phyloP scores from a whole-genome alignment of 2,797 vertebrate genomes.

The Orientallactaga sibirica region DNA sequence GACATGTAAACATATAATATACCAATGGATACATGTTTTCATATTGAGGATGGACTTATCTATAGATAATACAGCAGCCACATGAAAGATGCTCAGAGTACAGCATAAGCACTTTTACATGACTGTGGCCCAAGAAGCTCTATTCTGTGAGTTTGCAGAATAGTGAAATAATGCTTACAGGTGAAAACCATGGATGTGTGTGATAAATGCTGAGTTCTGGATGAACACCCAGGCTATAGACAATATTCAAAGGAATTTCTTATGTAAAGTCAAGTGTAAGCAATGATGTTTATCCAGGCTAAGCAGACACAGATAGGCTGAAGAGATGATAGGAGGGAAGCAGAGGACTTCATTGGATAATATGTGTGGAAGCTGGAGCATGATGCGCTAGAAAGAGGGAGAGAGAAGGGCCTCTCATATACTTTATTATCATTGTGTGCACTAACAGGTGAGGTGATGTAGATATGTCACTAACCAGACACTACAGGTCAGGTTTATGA shows the following conservation, averaged over 20 bases:
- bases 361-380: neutral
- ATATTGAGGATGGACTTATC: neutral
- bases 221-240: neutral
- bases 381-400: neutral
- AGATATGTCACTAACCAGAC: constrained; percentile 1
- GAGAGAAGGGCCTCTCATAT: neutral
- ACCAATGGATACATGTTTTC: neutral
- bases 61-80: neutral
- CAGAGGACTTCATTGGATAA: neutral
- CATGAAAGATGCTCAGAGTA: neutral
- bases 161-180: neutral
- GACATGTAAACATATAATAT: neutral
- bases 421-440: neutral
- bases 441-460: neutral
- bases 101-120: accelerated
- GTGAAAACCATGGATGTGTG: neutral
- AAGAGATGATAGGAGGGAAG: neutral
- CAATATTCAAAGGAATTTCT: neutral
- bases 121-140: neutral
- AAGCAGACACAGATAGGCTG: neutral
- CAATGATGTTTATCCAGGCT: neutral
- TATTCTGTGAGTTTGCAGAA: neutral
- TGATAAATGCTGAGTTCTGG: neutral
- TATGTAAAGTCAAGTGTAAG: neutral
- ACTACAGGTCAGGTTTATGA: neutral